These are phyloP conservation scores for Crepidodera aurea DNA, from an alignment of 2,888 invertebrate species.

Conservation along the genomic window DNA sequence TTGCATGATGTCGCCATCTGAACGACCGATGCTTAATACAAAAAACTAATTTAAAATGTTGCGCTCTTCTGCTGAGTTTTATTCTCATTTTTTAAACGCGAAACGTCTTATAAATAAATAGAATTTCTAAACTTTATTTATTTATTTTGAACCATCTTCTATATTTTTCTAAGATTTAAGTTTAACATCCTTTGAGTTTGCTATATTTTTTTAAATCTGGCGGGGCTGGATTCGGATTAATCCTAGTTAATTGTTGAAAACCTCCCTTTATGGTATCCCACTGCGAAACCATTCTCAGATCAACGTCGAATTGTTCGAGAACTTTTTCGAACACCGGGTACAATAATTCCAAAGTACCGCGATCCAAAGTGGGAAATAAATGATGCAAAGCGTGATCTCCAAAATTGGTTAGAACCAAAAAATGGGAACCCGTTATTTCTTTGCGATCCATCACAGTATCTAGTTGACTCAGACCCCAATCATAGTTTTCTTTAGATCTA, in stretches of 20 bases:
- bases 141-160: too few species aligned
- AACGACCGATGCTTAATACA: too few species aligned
- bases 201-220: slow-evolving; percentile 49
- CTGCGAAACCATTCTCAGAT: slow-evolving; percentile 63
- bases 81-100: too few species aligned
- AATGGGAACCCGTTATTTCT: slow-evolving; percentile 73
- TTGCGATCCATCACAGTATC: slow-evolving; percentile 78
- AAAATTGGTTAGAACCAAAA: slow-evolving; percentile 75
- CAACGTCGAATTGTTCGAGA: slow-evolving; percentile 70
- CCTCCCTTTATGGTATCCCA: slow-evolving; percentile 73
- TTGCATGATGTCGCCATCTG: too few species aligned
- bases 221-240: slow-evolving; percentile 57
- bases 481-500: slow-evolving; percentile 63
- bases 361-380: slow-evolving; percentile 83
- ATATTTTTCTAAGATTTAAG: too few species aligned
- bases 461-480: slow-evolving; percentile 83
- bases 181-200: too few species aligned
- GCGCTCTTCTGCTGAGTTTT: too few species aligned
- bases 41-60: too few species aligned
- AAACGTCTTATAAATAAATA: too few species aligned
- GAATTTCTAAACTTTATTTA: too few species aligned
- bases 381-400: slow-evolving; percentile 85
- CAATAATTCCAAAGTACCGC: slow-evolving; percentile 74
- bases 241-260: slow-evolving; percentile 68
- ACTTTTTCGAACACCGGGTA: slow-evolving; percentile 70